These are phyloP conservation scores for Choloepus hoffmanni DNA, from an alignment of 2,113 vertebrate genomes.

Conservation along the genomic window DNA sequence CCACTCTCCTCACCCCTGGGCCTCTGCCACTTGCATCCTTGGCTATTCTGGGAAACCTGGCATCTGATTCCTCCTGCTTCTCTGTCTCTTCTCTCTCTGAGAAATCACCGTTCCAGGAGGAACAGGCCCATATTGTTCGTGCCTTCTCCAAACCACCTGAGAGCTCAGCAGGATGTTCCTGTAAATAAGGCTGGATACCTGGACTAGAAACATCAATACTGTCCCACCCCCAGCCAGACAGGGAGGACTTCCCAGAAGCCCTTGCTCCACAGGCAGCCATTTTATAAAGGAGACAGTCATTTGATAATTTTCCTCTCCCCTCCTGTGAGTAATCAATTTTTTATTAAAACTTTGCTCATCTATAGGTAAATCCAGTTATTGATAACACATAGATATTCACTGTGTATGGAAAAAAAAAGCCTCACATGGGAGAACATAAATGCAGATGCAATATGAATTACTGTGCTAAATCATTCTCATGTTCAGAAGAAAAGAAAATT, in stretches of 20 bases:
- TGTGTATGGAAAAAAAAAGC: background rate
- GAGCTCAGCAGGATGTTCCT: background rate
- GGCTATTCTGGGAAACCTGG: constrained; percentile 8
- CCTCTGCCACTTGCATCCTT: background rate
- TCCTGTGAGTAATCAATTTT: background rate
- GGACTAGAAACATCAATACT: background rate
- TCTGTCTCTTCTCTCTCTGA: constrained; percentile 21
- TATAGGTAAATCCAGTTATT: constrained; percentile 11
- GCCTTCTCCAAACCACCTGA: rapidly evolving
- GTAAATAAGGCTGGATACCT: constrained; percentile 1
- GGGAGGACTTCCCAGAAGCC: constrained; percentile 25
- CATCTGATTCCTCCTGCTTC: constrained; percentile 21
- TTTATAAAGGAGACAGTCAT: constrained; percentile 6
- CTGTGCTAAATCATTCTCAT: background rate
- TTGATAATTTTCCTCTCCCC: background rate
- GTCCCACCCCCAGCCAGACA: no score
- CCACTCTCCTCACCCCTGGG: background rate
- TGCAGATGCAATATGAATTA: background rate
- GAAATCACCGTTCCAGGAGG: background rate
- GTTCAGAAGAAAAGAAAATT: background rate
- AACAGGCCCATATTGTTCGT: background rate
- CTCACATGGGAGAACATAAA: background rate
- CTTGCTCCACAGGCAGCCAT: constrained; percentile 58
- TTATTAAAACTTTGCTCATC: background rate
- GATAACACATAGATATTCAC: background rate